These are phyloP conservation scores for Ibycter americanus DNA, from an alignment of 2,797 vertebrate genomes.

Conservation along the genomic window DNA sequence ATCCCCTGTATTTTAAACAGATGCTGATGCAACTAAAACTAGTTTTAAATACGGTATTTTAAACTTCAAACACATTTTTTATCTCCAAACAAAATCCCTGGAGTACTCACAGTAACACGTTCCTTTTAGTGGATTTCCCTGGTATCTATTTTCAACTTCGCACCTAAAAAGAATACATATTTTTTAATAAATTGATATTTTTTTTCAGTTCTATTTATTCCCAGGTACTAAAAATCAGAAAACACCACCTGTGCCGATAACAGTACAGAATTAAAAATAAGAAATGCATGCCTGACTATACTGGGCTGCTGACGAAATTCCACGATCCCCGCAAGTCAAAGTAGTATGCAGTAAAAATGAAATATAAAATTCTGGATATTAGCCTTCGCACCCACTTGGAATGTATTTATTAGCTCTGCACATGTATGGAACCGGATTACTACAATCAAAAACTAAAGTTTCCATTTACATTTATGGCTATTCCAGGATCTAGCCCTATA, in stretches of 20 bases:
- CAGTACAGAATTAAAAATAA: not conserved
- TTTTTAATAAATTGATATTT: not conserved
- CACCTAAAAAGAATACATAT: conserved; percentile 79
- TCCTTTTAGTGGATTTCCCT: conserved; percentile 98
- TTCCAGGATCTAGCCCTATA: not conserved
- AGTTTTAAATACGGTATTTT: not conserved
- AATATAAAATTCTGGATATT: not conserved
- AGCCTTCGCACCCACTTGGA: not conserved
- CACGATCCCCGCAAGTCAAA: not conserved
- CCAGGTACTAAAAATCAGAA: not conserved
- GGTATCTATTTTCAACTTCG: conserved; percentile 97
- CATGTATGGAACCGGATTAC: not conserved
- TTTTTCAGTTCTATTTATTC: not conserved
- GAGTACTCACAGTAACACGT: conserved; percentile 96
- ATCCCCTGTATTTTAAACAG: not conserved
- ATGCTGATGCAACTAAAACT: not conserved
- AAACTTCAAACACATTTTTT: not conserved
- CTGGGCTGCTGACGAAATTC: not conserved
- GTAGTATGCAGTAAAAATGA: not conserved
- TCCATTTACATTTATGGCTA: not conserved
- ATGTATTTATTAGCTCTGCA: not conserved
- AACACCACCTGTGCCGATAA: not conserved
- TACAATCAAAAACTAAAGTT: not conserved
- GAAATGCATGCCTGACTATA: not conserved
- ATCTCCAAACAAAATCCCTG: not conserved